Evolutionary conservation across 2,888 invertebrate species (phyloP), one percentile per base, ranked within the genome.

Genomic region (Rotaria macrura): DNA sequence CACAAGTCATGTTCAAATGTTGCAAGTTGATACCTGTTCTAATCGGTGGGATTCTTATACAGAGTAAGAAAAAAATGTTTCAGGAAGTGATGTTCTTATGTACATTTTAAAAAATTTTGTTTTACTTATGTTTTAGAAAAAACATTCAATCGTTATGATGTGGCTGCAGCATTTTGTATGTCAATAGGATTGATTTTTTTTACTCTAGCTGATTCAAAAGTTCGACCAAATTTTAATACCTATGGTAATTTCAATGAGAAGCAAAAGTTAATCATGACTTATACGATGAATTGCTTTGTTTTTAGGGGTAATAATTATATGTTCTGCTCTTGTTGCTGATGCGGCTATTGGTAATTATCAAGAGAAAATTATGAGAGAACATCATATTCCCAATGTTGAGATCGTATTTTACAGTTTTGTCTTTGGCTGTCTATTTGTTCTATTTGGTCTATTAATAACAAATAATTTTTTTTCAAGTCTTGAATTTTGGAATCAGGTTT

Each of bases 281-380:
- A 5, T 17, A 20, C 14, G 1, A n/a, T n/a, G 34, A 17, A 38
- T 79, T 25, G 12, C 7, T 65, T 34, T 38, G 0, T 20, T 38
- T 72, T 85, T 92, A 88, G 93, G 92, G 87, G 90, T 92, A 34
- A 85, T 91, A 14, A 89, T 92, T 88, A 92, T 93, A 88, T 94
- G 94, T 1, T 92, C 94, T 88, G 97, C 97, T 0, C 91, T 98
- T 85, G 91, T 96, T 9, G 97, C 96, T 89, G 97, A 98, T 91
- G 97, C 97, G 0, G 93, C 95, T 17, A 97, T 98, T 87, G 97
- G 97, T 38, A 98, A 98, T 91, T 94, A 97, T 0, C 97, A 98
- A 91, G 97, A 98, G 90, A 96, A 96, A 90, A 72, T 84, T 17
- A 86, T 86, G 86, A 84, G 84, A 54, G 34, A 54, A 29, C 55